Percentiles rank a stretch among this genome's conserved stretches.
These are phyloP conservation scores for Melipona beecheii DNA, from an alignment of 2,888 invertebrate genomes.

Conservation along the genomic window DNA sequence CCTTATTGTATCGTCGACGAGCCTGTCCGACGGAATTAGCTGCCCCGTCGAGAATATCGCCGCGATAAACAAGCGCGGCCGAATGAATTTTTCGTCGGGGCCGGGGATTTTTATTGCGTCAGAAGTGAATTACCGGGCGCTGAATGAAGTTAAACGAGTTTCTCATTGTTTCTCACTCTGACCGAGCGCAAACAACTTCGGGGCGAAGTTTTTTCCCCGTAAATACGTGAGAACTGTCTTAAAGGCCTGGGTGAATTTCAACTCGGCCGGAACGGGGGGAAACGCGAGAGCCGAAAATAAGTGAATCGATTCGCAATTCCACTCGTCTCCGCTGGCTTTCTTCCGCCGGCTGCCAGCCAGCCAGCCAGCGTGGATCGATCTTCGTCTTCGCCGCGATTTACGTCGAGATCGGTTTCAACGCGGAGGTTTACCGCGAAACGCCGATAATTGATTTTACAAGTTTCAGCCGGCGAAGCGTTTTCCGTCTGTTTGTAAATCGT, in stretches of 20 bases:
- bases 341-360: background rate
- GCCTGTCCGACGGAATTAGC: background rate
- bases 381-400: conserved; percentile 43
- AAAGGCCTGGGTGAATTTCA: conserved; percentile 13
- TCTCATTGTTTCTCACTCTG: background rate
- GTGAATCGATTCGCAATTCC: conserved; percentile 47
- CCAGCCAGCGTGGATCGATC: conserved; percentile 47
- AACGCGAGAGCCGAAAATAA: conserved; percentile 39
- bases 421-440: conserved; percentile 10
- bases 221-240: conserved; percentile 12
- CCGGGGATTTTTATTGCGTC: background rate
- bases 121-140: background rate
- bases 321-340: conserved; percentile 10
- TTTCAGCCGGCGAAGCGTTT: conserved; percentile 40
- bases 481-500: conserved; percentile 50
- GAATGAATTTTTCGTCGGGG: background rate
- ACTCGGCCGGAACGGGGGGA: conserved; percentile 1
- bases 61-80: background rate
- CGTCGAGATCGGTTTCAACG: conserved; percentile 45
- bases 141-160: background rate
- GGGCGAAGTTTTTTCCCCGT: background rate
- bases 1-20: background rate
- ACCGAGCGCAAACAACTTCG: background rate
- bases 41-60: background rate
- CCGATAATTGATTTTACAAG: conserved; percentile 68